phyloP scores from a whole-genome alignment of 2,888 invertebrate species.

The Chrysomela aeneicollis region DNA sequence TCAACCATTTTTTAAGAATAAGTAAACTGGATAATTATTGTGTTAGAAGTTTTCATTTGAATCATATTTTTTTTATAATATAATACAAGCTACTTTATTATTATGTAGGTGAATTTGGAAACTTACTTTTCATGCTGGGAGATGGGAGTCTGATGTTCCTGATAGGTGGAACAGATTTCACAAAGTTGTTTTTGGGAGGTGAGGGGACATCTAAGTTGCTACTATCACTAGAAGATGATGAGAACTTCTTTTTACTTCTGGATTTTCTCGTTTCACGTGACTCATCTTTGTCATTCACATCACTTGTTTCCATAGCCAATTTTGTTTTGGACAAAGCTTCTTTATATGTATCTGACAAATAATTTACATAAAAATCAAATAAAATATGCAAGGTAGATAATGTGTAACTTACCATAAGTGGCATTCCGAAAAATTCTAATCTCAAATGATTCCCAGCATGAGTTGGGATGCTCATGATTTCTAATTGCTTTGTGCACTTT shows the following conservation, averaged over 20 bases:
- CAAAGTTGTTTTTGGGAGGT: not conserved
- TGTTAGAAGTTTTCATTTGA: not conserved
- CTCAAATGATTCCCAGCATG: not conserved
- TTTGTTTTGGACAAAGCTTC: slow-evolving; percentile 2
- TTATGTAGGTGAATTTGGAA: not conserved
- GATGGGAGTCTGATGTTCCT: no score
- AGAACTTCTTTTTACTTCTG: not conserved
- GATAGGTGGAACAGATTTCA: not conserved
- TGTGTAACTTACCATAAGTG: slow-evolving; percentile 14
- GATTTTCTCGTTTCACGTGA: slow-evolving; percentile 14
- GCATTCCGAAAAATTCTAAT: slow-evolving; percentile 8
- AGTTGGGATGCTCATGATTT: slow-evolving; percentile 6
- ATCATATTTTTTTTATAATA: not conserved
- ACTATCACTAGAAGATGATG: slow-evolving; percentile 9
- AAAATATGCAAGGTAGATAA: slow-evolving; percentile 6
- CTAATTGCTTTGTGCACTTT: slow-evolving; percentile 5
- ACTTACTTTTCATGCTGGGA: slow-evolving; percentile 11
- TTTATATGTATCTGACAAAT: slow-evolving; percentile 11
- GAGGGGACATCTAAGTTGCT: slow-evolving; percentile 7
- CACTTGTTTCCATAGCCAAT: slow-evolving; percentile 1
- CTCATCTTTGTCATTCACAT: slow-evolving; percentile 1
- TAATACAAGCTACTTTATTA: not conserved
- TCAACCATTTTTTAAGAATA: no score
- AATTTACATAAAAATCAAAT: slow-evolving; percentile 9
- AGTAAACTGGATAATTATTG: not conserved